These are phyloP conservation scores for Crotalus adamanteus DNA, from an alignment of 2,797 vertebrate genomes.

Conservation along the genomic window DNA sequence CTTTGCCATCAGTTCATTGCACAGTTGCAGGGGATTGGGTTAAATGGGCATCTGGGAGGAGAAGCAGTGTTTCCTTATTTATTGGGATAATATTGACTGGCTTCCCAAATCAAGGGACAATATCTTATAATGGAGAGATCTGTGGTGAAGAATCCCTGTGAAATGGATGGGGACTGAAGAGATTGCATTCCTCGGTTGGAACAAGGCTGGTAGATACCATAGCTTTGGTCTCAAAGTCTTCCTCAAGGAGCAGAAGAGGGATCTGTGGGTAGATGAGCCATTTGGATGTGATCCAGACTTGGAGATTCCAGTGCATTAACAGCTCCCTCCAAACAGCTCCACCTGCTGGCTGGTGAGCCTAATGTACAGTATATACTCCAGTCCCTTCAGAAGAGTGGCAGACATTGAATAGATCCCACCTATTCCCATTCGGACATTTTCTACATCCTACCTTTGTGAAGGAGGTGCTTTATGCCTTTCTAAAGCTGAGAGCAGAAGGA, in stretches of 20 bases:
- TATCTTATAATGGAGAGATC: not conserved
- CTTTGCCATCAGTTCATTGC: not conserved
- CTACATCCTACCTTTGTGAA: not conserved
- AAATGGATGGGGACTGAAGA: not conserved
- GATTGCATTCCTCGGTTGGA: slow-evolving; percentile 6
- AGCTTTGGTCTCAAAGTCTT: not conserved
- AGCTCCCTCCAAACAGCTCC: not conserved
- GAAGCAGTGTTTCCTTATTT: not conserved
- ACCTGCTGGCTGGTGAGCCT: not conserved
- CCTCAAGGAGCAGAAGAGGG: not conserved
- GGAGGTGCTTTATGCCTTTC: not conserved
- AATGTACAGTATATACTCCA: not conserved
- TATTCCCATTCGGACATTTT: not conserved
- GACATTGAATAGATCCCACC: not conserved
- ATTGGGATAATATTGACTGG: not conserved
- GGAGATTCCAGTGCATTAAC: not conserved
- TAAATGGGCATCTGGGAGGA: not conserved
- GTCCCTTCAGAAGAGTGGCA: not conserved
- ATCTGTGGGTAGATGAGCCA: slow-evolving; percentile 34
- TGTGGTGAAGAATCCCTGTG: not conserved
- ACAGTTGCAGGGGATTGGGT: too few species aligned
- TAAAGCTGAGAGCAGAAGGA: not conserved
- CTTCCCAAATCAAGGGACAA: not conserved
- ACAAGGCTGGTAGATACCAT: not conserved
- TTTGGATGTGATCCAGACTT: slow-evolving; percentile 31